A percentile compares a stretch with the other conserved stretches of the same genome.
These are phyloP conservation scores for Paramisgurnus dabryanus DNA, from an alignment of 2,113 vertebrate genomes.

Conservation along the genomic window DNA sequence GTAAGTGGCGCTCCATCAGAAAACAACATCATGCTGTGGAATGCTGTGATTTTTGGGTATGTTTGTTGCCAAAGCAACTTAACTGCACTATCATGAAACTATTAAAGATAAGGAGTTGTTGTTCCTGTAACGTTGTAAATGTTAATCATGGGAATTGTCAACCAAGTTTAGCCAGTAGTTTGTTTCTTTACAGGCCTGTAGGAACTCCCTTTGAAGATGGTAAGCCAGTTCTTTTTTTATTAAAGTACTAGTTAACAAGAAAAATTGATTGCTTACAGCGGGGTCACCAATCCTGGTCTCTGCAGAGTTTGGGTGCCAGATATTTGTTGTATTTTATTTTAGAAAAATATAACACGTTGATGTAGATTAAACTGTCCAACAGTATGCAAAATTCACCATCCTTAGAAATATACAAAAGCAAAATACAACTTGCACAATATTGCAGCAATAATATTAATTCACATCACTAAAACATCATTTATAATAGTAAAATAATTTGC, in stretches of 20 bases:
- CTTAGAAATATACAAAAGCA: too few relatives aligned
- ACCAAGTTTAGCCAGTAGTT: neutral
- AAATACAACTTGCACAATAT: too few relatives aligned
- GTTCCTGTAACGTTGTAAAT: neutral
- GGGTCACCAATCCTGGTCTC: too few relatives aligned
- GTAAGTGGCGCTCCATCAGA: constrained; percentile 98
- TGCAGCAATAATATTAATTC: too few relatives aligned
- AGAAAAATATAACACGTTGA: too few relatives aligned
- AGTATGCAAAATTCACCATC: too few relatives aligned
- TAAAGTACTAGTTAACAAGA: neutral
- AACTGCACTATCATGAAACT: neutral
- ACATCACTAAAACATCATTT: too few relatives aligned
- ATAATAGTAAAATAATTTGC: too few relatives aligned
- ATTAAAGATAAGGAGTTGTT: neutral
- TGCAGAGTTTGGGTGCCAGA: too few relatives aligned
- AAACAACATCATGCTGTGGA: constrained; percentile 99
- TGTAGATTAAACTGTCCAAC: too few relatives aligned
- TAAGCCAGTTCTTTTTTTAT: constrained; percentile 71
- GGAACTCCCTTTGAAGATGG: constrained; percentile 99
- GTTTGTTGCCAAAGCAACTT: constrained; percentile 53
- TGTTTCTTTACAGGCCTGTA: constrained; percentile 84
- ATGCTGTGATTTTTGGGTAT: constrained; percentile 99
- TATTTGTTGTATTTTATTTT: too few relatives aligned
- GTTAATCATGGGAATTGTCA: neutral
- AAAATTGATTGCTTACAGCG: too few relatives aligned